Base-by-base conservation (phyloP, 2,797 vertebrate species). In the Aythya fuligula region DNA sequence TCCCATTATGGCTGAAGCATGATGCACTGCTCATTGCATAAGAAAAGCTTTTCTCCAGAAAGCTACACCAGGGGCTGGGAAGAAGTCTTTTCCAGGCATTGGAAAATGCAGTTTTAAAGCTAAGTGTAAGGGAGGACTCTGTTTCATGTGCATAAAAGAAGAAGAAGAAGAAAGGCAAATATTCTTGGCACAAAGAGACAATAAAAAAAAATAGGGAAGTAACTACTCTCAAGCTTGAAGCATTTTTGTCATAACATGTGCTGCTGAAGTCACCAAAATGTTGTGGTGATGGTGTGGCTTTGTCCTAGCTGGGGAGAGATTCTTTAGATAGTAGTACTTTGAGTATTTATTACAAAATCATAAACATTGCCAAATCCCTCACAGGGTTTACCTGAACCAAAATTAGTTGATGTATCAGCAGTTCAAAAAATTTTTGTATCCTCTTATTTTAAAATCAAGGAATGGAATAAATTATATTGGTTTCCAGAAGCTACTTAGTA, bases 1-100 rank as follows among this genome's bases (percentile, higher is more conserved):
- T 94, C 95, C 94, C 96, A 89, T 75, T 92, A 97, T 56, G 74
- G 92, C 80, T 96, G 94, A 97, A 85, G 84, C 69, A 54, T n/a
- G 76, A 87, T 53, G 71, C 25, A 39, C 66, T 87, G 9, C 43
- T 84, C 87, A 51, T 21, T 82, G 82, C 7, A 5, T 20, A 84
- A 30, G 67, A 73, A 95, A 92, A 65, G 17, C 34, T 76, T 86
- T 73, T 64, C 66, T 78, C 75, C 61, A 75, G 77, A 43, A 61
- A 53, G 19, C 9, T 79, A n/a, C 76, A 84, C 57, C 0, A 56
- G 80, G 62, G 89, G 43, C 56, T 92, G 73, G 70, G 67, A 83
- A 86, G 34, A 41, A 11, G 16, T 22, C 51, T 95, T 89, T n/a
- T 43, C 38, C 73, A 75, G 79, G 56, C 49, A 75, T 60, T 54